A percentile compares a stretch with the other conserved stretches of the same genome.
These are phyloP conservation scores for Galleria mellonella DNA, from an alignment of 1,140 invertebrate genomes.

Conservation along the genomic window DNA sequence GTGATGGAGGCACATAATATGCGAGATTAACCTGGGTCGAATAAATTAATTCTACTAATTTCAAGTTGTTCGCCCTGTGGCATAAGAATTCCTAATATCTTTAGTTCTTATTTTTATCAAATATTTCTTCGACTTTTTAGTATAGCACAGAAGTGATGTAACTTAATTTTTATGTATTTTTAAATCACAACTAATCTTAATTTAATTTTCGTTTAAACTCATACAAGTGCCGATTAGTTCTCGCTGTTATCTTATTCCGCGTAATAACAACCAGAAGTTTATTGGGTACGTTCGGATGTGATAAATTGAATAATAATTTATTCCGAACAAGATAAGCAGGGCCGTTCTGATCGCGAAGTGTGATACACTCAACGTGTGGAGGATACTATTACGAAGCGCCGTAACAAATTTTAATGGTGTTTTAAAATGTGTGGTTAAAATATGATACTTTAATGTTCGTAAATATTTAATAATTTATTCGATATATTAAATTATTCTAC, in stretches of 20 bases:
- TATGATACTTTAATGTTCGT: too few species aligned
- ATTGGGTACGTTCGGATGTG: constrained; percentile 47
- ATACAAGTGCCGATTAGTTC: constrained; percentile 29
- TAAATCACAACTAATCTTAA: constrained; percentile 2
- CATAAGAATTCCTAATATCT: background rate
- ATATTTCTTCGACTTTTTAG: background rate
- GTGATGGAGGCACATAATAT: constrained; percentile 45
- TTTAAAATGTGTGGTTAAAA: background rate
- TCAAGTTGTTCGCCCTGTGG: constrained; percentile 38
- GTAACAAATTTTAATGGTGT: constrained; percentile 8
- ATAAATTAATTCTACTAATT: constrained; percentile 71
- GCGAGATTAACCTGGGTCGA: constrained; percentile 46
- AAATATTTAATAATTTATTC: too few species aligned
- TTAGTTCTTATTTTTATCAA: background rate
- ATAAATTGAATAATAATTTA: constrained; percentile 73
- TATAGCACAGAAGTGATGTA: background rate
- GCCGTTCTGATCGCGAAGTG: constrained; percentile 30
- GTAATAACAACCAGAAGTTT: constrained; percentile 67
- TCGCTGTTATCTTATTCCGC: constrained; percentile 42
- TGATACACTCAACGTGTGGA: constrained; percentile 43
- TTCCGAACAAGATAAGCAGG: constrained; percentile 52
- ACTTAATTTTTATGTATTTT: constrained; percentile 1
- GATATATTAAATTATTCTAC: too few species aligned
- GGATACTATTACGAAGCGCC: constrained; percentile 21
- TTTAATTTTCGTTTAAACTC: background rate